Percentiles rank a stretch among this genome's conserved stretches.
These are phyloP conservation scores for Semnopithecus entellus DNA, from an alignment of 2,113 vertebrate species.

Conservation along the genomic window DNA sequence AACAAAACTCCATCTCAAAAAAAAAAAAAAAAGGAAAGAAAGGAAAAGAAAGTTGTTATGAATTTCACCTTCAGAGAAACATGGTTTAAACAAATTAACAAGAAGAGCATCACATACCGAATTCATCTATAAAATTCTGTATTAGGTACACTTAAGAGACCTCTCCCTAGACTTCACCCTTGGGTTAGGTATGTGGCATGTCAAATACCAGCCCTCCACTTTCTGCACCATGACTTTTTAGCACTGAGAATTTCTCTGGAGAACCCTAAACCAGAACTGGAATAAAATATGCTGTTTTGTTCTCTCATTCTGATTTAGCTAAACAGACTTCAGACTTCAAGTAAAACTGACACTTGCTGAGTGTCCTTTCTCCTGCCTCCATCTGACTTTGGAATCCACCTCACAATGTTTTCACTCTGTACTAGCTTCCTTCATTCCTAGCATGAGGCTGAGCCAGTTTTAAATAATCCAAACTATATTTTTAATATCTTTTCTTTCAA, in stretches of 20 bases:
- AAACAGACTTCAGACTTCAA: background rate
- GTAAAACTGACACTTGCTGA: background rate
- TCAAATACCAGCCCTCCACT: background rate
- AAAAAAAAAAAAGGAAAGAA: no score
- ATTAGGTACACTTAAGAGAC: background rate
- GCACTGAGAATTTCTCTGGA: background rate
- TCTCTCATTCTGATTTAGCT: background rate
- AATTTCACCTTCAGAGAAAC: slow-evolving; percentile 11
- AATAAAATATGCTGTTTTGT: background rate
- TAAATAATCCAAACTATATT: background rate
- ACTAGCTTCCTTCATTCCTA: background rate
- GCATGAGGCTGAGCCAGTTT: background rate
- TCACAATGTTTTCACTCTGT: background rate
- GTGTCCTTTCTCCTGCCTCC: background rate
- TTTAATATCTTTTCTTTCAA: background rate
- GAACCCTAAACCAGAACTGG: background rate
- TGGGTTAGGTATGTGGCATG: background rate
- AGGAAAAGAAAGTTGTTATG: background rate
- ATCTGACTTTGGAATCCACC: background rate
- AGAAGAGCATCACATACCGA: background rate
- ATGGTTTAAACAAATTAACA: background rate
- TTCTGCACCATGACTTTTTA: background rate
- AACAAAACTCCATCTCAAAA: no score
- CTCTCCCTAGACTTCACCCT: background rate
- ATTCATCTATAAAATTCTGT: background rate